Evolutionary conservation across 2,888 invertebrate genomes (phyloP), one percentile per base, ranked within the genome.

Genomic region (Drosophila robusta): DNA sequence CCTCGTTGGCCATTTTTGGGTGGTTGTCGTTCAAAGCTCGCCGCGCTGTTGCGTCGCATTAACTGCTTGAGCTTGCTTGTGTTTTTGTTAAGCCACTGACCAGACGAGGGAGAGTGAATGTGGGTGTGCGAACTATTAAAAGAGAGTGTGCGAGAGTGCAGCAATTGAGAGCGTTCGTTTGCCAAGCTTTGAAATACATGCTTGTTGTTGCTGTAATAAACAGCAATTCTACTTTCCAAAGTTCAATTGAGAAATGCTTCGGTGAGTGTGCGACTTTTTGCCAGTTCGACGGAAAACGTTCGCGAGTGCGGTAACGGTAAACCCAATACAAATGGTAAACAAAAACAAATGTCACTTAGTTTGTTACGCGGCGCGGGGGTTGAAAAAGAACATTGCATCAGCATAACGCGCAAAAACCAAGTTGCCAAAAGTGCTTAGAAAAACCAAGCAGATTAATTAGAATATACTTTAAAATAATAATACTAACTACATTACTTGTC

Each of bases 251-350:
- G 78, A 75, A 64, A 69, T 74, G 68, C 75, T 78, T n/a, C 56
- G 73, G 51, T 58, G 70, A 63, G 66, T 39, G 68, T 54, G 68
- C 55, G 47, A 58, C 46, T 67, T 68, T 70, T 72, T 74, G 75
- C 77, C 80, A 89, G 90, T 89, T 79, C 64, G 61, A 70, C 79
- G 81, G 78, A 88, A 79, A 86, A 81, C 80, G 87, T 82, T 74
- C 89, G 78, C 70, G 78, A 68, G 86, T 79, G 69, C 83, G 83
- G 89, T 84, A 74, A 72, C 86, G 88, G 69, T 42, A 51, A 55
- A 72, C 34, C 26, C 1, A 45, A 38, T 45, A 46, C 22, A 38
- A 32, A 29, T 52, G 47, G 49, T 46, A 63, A 78, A 73, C 62
- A 60, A 45, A 62, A 67, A 65, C 44, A 75, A 65, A 47, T 38